Base-by-base conservation (phyloP, 2,888 invertebrate genomes). In the Cataglyphis albicans region DNA sequence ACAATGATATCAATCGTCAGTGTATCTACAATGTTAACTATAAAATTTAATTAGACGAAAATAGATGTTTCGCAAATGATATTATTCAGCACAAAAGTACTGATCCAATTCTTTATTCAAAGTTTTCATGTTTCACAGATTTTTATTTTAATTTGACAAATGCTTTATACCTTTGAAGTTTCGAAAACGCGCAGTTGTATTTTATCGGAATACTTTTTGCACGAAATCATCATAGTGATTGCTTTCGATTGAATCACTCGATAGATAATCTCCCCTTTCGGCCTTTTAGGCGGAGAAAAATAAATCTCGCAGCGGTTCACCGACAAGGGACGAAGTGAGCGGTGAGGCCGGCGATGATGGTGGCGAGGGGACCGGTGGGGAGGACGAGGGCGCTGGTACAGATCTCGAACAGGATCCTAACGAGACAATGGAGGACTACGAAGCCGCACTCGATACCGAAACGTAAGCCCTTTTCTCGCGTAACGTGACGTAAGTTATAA, bases 361-460 rank as follows among this genome's bases (percentile, higher is more conserved):
- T 89, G 96, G 96, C 61, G 97, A 96, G 90, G 96, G 92, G 35
- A 94, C 92, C 0, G 94, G 92, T 0, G 93, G 95, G 29, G 97
- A 96, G 32, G 97, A 95, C 80, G 95, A 95, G 84, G 95, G 95
- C 6, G 96, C 96, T 86, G 96, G 96, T 88, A 96, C 96, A 48
- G 95, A 95, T 84, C 94, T 95, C 68, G 96, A 95, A 82, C 96
- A 95, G 6, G 96, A 96, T 83, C 96, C 96, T 15, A 97, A 97
- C 83, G 97, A 97, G 89, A 96, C 97, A 85, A 96, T 96, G 91
- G 96, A 96, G 86, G 96, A 96, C 86, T 97, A 97, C 80, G 96
- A 96, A 81, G 96, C 96, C 91, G 96, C 96, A 59, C 96, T 96
- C 91, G 97, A 96, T 63, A 96, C 96, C 18, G 97, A 97, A 93